Conservation (phyloP, 2,888 invertebrate species). For the Brenthis ino region DNA sequence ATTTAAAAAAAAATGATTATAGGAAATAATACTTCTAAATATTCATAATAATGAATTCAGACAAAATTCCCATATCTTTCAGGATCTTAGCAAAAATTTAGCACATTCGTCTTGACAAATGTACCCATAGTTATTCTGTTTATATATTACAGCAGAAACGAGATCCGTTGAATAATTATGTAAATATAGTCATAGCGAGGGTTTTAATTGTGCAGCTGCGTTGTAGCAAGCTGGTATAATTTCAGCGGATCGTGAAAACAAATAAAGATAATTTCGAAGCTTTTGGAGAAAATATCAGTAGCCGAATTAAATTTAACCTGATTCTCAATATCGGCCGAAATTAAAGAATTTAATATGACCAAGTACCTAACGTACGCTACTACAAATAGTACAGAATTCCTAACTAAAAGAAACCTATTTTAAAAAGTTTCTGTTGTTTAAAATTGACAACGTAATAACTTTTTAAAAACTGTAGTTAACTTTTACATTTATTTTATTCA, state of each 20-base stretch:
- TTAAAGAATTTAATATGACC: constrained; percentile 1
- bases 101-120: constrained; percentile 9
- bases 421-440: too few relatives aligned
- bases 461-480: too few relatives aligned
- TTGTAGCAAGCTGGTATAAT: constrained; percentile 32
- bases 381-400: too few relatives aligned
- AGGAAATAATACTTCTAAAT: too few relatives aligned
- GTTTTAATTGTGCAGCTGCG: constrained; percentile 36
- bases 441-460: too few relatives aligned
- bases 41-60: too few relatives aligned
- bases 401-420: too few relatives aligned
- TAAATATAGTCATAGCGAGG: constrained; percentile 34
- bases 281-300: constrained; percentile 26
- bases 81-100: neutral
- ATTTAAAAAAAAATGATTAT: too few relatives aligned
- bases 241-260: constrained; percentile 31
- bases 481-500: too few relatives aligned
- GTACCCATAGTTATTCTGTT: constrained; percentile 14
- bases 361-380: too few relatives aligned
- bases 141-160: constrained; percentile 28
- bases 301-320: constrained; percentile 21
- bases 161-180: constrained; percentile 34
- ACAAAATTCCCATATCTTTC: too few relatives aligned
- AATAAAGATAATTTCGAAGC: constrained; percentile 32
- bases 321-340: constrained; percentile 17